Evolutionary conservation across 2,797 vertebrate species (phyloP), one percentile per base, ranked within the genome.

Genomic region (Acrocephalus scirpaceus): DNA sequence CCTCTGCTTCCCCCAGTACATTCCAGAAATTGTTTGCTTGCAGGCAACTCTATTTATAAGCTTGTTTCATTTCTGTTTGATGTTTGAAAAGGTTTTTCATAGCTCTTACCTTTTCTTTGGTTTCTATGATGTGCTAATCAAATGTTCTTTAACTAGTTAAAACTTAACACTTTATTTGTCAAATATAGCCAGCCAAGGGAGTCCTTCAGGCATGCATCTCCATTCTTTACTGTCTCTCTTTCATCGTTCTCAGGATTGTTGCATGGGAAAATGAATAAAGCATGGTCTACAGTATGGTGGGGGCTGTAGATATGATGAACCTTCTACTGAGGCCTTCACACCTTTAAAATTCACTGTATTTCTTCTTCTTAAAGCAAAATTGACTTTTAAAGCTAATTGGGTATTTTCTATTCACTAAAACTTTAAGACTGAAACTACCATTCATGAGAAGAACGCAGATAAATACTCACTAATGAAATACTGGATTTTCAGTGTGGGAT

Each of bases 1-100:
- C 45, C 83, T 91, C 93, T 95, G 71, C 80, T 92, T 92, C 58
- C 86, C 60, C 53, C 38, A 87, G 67, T 95, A 70, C 95, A 93
- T 97, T 95, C 94, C 93, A 95, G 92, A 94, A 96, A 92, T 95
- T 53, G 56, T 90, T 96, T 90, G 77, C 90, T 97, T 79, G 80
- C 48, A 78, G 93, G 80, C 92, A 93, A 36, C 58, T 72, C 62
- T 76, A 11, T 95, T 94, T 96, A 92, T 92, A 92, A 89, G 69
- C 64, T 89, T 73, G 58, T 78, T 95, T 86, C 44, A 60, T 90
- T 94, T 90, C 74, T 95, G 21, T 90, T 96, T 93, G 84, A 80
- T 87, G 86, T 91, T 92, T 92, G 64, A 70, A 85, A 91, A 92
- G 74, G 32, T 85, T 95, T 92, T 91, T 86, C 86, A 6, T 89